Conservation (phyloP, 2,888 invertebrate genomes). For the Heliconius hortense region DNA sequence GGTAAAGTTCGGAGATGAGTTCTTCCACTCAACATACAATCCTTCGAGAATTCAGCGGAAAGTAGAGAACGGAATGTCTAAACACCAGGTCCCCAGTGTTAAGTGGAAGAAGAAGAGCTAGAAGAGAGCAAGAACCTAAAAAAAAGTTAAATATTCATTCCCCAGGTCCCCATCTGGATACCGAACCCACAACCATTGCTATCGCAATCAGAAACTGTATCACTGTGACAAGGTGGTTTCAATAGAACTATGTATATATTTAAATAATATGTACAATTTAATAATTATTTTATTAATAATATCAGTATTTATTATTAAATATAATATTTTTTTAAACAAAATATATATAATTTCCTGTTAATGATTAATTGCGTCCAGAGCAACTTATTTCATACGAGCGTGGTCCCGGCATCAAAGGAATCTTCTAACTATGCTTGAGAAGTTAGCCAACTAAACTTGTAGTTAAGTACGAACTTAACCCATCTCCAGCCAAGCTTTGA, state of each 20-base stretch:
- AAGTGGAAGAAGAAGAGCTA: too few relatives aligned
- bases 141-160: too few relatives aligned
- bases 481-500: background rate
- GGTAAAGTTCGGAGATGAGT: too few relatives aligned
- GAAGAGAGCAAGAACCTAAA: too few relatives aligned
- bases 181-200: background rate
- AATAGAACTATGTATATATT: background rate
- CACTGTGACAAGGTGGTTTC: background rate
- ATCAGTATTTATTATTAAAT: background rate
- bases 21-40: background rate
- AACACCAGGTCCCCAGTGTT: background rate
- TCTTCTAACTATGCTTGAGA: constrained; percentile 14
- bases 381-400: background rate
- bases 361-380: background rate
- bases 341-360: background rate
- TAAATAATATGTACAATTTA: background rate
- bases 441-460: constrained; percentile 5
- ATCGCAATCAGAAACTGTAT: too few relatives aligned
- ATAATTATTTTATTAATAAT: background rate
- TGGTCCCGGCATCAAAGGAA: constrained; percentile 19
- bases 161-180: background rate
- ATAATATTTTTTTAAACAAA: background rate
- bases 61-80: background rate
- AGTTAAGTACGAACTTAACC: constrained; percentile 13
- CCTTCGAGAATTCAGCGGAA: background rate